These are phyloP conservation scores for Epinephelus cyanopodus DNA, from an alignment of 2,113 vertebrate species.

Conservation along the genomic window DNA sequence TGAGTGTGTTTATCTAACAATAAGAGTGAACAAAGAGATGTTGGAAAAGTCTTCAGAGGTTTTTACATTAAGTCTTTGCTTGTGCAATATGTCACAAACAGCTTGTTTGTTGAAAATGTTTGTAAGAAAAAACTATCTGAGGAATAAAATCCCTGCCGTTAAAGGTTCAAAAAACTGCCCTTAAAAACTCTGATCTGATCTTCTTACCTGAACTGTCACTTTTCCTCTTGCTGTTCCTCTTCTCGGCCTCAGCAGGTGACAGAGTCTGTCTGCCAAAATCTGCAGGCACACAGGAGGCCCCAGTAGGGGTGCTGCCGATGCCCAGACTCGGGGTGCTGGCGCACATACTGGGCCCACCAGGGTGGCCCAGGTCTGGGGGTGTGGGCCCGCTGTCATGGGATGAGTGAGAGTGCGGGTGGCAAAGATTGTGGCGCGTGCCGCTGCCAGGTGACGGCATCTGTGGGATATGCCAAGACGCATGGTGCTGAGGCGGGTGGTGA, in stretches of 20 bases:
- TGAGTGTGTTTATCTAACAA: conserved; percentile 31
- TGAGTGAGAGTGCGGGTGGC: conserved; percentile 85
- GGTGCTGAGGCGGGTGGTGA: conserved; percentile 87
- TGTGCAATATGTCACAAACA: neutral
- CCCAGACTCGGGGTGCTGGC: conserved; percentile 92
- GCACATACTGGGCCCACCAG: conserved; percentile 91
- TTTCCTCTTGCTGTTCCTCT: conserved; percentile 93
- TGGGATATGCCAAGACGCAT: conserved; percentile 92
- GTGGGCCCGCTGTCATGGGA: conserved; percentile 86
- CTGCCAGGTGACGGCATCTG: conserved; percentile 79
- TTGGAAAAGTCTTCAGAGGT: neutral
- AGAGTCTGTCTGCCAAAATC: conserved; percentile 95
- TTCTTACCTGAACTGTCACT: conserved; percentile 97
- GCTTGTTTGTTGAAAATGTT: neutral
- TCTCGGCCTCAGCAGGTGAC: conserved; percentile 95
- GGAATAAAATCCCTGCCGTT: neutral
- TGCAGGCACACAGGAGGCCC: conserved; percentile 90
- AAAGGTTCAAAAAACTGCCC: neutral
- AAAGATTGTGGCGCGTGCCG: conserved; percentile 88
- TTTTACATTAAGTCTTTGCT: neutral
- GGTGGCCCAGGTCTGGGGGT: conserved; percentile 90
- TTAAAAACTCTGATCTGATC: neutral
- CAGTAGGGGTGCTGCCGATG: conserved; percentile 89
- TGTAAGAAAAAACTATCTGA: neutral
- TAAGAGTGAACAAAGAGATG: conserved; percentile 8